A percentile compares a stretch with the other conserved stretches of the same genome.
Conservation (phyloP, 2,113 vertebrate genomes). For the Zootoca vivipara region DNA sequence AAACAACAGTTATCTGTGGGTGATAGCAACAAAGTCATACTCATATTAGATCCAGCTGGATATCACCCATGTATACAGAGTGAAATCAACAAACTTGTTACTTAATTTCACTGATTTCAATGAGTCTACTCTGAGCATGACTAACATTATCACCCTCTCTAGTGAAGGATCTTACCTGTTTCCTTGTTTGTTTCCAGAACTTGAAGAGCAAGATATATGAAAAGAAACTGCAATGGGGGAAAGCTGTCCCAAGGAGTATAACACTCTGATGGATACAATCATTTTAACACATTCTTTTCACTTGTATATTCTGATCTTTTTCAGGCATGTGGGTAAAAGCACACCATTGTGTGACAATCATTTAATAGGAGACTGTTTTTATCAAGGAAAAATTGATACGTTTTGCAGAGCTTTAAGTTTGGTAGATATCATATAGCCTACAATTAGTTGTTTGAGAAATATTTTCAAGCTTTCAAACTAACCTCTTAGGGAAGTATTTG, state of each 20-base stretch:
- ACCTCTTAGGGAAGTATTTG: not conserved
- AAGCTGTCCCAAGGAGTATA: not conserved
- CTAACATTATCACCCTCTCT: too few species aligned
- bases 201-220: not conserved
- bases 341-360: not conserved
- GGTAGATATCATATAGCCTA: not conserved
- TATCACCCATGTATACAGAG: too few species aligned
- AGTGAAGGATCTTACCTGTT: not conserved
- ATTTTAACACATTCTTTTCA: not conserved
- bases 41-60: too few species aligned
- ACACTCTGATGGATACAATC: not conserved
- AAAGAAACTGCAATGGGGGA: not conserved
- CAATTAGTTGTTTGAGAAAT: not conserved
- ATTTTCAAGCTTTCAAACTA: not conserved
- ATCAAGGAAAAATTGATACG: not conserved
- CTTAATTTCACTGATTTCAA: too few species aligned
- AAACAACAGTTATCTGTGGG: not conserved
- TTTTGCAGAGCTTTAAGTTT: not conserved
- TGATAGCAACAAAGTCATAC: too few species aligned
- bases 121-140: too few species aligned
- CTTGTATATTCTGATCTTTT: not conserved
- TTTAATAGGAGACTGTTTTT: not conserved
- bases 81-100: too few species aligned
- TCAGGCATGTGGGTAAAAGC: not conserved
- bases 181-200: not conserved